Percentiles rank a stretch among this genome's conserved stretches.
Evolutionary conservation across 2,797 vertebrate genomes (phyloP).

Genomic region (Sebastiscus tertius): DNA sequence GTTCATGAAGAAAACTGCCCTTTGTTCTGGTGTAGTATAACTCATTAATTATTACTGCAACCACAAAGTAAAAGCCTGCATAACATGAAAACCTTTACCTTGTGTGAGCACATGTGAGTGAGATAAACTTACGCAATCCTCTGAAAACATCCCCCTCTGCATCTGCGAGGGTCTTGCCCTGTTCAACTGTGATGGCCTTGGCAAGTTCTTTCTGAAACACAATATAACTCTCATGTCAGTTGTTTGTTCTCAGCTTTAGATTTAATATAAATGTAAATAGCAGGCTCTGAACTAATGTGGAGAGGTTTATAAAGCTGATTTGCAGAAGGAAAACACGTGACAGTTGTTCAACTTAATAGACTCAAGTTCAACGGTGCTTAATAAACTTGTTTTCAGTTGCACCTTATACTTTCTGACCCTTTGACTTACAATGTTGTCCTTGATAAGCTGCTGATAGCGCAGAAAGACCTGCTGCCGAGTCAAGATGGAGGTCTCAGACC

Average conservation of each 20-base stretch:
- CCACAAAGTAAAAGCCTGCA: neutral
- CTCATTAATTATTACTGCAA: constrained; percentile 46
- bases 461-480: constrained; percentile 94
- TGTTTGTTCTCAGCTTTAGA: neutral
- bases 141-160: constrained; percentile 97
- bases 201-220: constrained; percentile 94
- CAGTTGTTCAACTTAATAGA: neutral
- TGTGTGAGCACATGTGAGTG: neutral
- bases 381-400: neutral
- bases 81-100: constrained; percentile 22
- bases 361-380: neutral
- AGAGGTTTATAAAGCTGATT: neutral
- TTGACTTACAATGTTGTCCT: constrained; percentile 94
- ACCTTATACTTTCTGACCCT: constrained; percentile 10
- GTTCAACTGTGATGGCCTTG: constrained; percentile 92
- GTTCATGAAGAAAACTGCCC: neutral
- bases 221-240: neutral
- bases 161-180: constrained; percentile 97
- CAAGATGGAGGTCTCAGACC: constrained; percentile 94
- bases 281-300: neutral
- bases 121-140: constrained; percentile 92
- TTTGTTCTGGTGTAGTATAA: constrained; percentile 23
- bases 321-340: neutral
- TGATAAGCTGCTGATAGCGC: constrained; percentile 96
- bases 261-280: neutral